Evolutionary conservation across 2,888 invertebrate species (phyloP), one percentile per base, ranked within the genome.

Genomic region (Diloba caeruleocephala): DNA sequence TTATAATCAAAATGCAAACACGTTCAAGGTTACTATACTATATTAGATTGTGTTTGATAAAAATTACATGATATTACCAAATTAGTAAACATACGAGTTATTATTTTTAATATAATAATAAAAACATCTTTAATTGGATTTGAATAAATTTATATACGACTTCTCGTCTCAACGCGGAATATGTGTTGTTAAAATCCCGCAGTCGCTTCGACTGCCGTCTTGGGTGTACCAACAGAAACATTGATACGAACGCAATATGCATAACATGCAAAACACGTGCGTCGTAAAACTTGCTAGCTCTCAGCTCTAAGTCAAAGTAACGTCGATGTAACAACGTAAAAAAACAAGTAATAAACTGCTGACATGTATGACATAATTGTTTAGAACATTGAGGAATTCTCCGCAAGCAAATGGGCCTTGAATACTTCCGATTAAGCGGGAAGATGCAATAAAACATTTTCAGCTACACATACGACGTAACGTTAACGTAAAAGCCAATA

Each of bases 1-100:
- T 72, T 74, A 74, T 87, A 88, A 88, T 90, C 87, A 87, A 49
- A 78, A 71, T 78, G 80, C 79, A 89, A 89, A 90, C 87, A 89
- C 31, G 52, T 65, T 70, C 88, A 87, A 90, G 88, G 88, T 74
- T 74, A 76, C 55, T 59, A 61, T 49, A 63, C 64, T 68, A 67
- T 74, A 68, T 72, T 61, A 70, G 63, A 59, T 54, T 52, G 38
- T 60, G 39, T 21, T 21, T n/a, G n/a, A n/a, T n/a, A n/a, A n/a
- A n/a, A n/a, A n/a, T n/a, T 49, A 52, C 42, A 70, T 67, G 69
- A 28, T 38, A 58, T 58, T 52, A 63, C 45, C 13, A 37, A 63
- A 39, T 63, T 33, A 43, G 63, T 32, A 32, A 57, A 57, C 39
- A 46, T 12, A 43, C 45, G 21, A 7, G 7, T 21, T 7, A 4